Conservation (phyloP, 2,797 vertebrate species). For the Mastacembelus armatus region DNA sequence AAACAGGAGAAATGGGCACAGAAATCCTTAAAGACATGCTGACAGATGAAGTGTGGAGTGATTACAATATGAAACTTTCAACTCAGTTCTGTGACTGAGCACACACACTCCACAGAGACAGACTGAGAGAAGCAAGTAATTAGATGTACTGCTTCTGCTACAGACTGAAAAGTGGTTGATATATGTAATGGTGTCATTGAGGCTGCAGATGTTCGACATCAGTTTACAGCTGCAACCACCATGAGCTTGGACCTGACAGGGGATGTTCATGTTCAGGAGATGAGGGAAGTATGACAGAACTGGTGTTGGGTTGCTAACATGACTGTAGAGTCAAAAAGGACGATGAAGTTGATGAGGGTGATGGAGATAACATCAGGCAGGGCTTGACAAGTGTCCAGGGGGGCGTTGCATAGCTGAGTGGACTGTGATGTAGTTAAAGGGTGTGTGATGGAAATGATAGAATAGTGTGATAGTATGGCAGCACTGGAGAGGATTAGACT, state of each 20-base stretch:
- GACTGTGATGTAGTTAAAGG: not conserved
- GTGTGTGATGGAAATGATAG: not conserved
- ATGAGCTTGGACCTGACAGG: not conserved
- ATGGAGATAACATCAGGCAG: not conserved
- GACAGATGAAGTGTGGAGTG: slow-evolving; percentile 15
- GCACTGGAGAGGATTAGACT: not conserved
- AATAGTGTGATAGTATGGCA: no score
- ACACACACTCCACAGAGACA: slow-evolving; percentile 1
- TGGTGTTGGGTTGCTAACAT: not conserved
- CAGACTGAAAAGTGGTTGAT: not conserved
- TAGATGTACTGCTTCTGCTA: not conserved
- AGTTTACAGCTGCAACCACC: not conserved
- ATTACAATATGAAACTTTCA: slow-evolving; percentile 30
- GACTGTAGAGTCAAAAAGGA: not conserved
- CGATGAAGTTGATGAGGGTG: not conserved
- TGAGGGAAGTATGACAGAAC: not conserved
- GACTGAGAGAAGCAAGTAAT: not conserved
- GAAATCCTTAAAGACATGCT: slow-evolving; percentile 1
- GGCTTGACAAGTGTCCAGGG: not conserved
- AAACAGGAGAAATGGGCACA: slow-evolving; percentile 18
- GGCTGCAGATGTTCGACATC: slow-evolving; percentile 8
- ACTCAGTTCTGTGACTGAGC: slow-evolving; percentile 4
- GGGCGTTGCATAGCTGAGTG: not conserved
- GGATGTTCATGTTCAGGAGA: not conserved
- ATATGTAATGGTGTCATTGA: not conserved